phyloP scores from a whole-genome alignment of 1,140 invertebrate genomes.

The Drosophila varians region DNA sequence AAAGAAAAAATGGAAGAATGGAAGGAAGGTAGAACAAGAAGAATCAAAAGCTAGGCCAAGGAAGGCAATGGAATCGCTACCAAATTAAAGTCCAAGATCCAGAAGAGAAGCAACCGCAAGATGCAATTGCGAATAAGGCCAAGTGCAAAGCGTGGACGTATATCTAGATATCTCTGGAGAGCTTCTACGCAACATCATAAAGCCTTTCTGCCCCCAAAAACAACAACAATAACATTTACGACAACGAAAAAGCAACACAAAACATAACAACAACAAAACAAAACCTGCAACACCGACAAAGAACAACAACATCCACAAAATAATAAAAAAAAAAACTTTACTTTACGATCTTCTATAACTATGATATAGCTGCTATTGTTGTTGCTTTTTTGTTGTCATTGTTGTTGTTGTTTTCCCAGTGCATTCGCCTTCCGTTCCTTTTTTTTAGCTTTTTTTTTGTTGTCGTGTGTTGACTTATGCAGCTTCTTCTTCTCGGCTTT shows the following conservation, averaged over 20 bases:
- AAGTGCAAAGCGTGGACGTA: constrained; percentile 55
- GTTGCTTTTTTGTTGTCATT: constrained; percentile 20
- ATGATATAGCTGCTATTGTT: constrained; percentile 35
- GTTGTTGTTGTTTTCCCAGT: constrained; percentile 53
- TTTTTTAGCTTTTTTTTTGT: constrained; percentile 19
- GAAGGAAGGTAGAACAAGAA: neutral
- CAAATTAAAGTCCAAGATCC: constrained; percentile 67
- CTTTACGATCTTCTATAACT: constrained; percentile 63
- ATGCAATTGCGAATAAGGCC: constrained; percentile 47
- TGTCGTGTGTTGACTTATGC: constrained; percentile 59
- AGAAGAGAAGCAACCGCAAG: constrained; percentile 34
- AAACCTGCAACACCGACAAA: constrained; percentile 6
- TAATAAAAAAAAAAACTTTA: constrained; percentile 42
- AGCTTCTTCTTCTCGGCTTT: constrained; percentile 41
- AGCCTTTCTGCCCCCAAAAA: constrained; percentile 31
- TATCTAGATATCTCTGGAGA: constrained; percentile 8
- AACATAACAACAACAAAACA: constrained; percentile 9
- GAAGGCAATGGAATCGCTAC: constrained; percentile 19
- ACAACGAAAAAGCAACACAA: constrained; percentile 13
- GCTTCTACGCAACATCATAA: constrained; percentile 46
- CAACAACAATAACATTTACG: constrained; percentile 1
- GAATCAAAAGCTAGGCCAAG: constrained; percentile 43
- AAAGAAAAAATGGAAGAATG: too few relatives aligned
- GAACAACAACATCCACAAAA: constrained; percentile 21
- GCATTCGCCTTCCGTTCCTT: constrained; percentile 64